Evolutionary conservation across 2,113 vertebrate genomes (phyloP).

Genomic region (Mesembrinibis cayennensis): DNA sequence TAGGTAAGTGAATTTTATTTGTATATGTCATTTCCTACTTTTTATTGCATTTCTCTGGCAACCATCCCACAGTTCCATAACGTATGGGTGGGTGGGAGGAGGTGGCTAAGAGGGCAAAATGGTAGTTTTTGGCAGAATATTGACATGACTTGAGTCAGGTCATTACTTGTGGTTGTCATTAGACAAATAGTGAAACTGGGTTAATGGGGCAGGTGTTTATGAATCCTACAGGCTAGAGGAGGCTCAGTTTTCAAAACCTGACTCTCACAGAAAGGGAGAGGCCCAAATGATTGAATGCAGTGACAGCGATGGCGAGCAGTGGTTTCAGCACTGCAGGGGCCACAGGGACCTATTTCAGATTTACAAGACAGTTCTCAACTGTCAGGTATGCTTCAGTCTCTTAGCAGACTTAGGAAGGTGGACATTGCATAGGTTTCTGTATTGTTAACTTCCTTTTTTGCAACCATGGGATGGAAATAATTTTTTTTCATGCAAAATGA

Average conservation of each 20-base stretch:
- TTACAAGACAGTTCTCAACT: neutral
- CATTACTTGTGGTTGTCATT: neutral
- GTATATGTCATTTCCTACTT: conserved; percentile 67
- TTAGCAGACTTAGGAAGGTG: neutral
- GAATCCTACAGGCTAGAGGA: neutral
- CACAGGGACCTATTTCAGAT: neutral
- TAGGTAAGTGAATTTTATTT: conserved; percentile 69
- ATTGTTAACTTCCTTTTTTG: neutral
- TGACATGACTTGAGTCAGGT: conserved; percentile 24
- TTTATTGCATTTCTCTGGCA: conserved; percentile 68
- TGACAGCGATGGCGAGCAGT: accelerated
- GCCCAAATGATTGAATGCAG: neutral
- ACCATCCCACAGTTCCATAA: conserved; percentile 63
- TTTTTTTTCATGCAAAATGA: neutral
- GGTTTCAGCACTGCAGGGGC: neutral
- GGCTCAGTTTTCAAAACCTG: conserved; percentile 36
- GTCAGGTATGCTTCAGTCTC: neutral
- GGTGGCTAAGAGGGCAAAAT: conserved; percentile 28
- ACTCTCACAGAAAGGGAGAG: neutral
- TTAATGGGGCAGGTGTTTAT: conserved; percentile 48
- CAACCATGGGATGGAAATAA: neutral
- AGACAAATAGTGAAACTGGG: conserved; percentile 23
- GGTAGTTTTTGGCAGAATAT: conserved; percentile 52
- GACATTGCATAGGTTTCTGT: neutral
- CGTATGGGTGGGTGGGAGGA: conserved; percentile 25